Evolutionary conservation across 2,797 vertebrate genomes (phyloP).

Genomic region (Anabacerthia variegaticeps): DNA sequence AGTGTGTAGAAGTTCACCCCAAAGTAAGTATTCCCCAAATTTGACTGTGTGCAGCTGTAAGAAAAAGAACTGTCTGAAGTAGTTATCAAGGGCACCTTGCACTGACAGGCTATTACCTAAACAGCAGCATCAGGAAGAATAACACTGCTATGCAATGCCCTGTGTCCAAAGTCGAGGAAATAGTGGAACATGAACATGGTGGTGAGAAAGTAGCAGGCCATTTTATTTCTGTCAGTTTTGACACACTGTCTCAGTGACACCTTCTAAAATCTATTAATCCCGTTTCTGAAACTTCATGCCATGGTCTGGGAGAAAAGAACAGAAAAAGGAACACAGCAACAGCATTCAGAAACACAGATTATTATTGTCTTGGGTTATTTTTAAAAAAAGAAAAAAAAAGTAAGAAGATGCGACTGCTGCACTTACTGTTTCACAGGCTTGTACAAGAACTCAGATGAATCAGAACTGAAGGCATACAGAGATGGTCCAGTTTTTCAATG

Average conservation of each 20-base stretch:
- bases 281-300: neutral
- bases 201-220: neutral
- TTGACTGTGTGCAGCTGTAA: neutral
- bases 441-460: neutral
- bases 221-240: slow-evolving; percentile 25
- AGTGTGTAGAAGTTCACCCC: neutral
- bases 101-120: neutral
- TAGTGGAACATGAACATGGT: neutral
- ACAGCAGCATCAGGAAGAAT: neutral
- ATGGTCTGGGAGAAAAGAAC: neutral
- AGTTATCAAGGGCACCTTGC: neutral
- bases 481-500: neutral
- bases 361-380: neutral
- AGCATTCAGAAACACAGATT: neutral
- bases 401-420: neutral
- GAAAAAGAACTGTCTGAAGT: neutral
- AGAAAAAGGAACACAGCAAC: neutral
- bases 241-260: neutral
- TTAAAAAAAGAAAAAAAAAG: neutral
- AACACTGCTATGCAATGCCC: neutral
- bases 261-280: neutral
- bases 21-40: neutral
- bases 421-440: neutral
- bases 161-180: neutral
- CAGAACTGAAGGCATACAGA: neutral